Evolutionary conservation across 1,140 invertebrate genomes (phyloP), one percentile per base, ranked within the genome.

Genomic region (Pemphigus obesinymphae): DNA sequence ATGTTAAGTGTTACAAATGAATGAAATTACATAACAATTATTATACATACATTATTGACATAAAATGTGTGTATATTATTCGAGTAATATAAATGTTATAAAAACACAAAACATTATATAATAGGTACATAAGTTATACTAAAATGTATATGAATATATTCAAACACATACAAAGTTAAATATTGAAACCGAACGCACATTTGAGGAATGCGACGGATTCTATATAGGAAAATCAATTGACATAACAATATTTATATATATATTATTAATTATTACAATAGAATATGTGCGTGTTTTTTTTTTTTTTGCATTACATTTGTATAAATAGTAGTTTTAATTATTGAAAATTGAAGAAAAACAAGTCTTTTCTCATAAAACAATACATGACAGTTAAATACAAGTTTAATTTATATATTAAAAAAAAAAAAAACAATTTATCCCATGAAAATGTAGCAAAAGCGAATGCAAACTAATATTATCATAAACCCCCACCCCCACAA

Each of bases 11-110:
- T 70, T 70, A 70, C 23, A 70, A 70, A 45, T 43, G 26, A 70
- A 70, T 70, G n/a, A 26, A 26, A 20, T 70, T 70, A 70, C 23
- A 70, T 43, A 70, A 45, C 13, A 70, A 45, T 68, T 68, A 40
- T 23, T 66, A 37, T 37, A 34, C 2, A 45, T 26, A 68, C 10
- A 68, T 37, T 70, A 13, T 66, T 66, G 29, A 63, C 61, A 63
- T 63, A 63, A 34, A 63, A 63, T 31, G 61, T 31, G 61, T 63
- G 34, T 20, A 63, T 45, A 17, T 70, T 1, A 11, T n/a, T n/a
- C n/a, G n/a, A n/a, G 13, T 20, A 66, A 70, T 45, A 70, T 17
- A 10, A 45, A 45, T 29, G 13, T 70, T 70, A 26, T 29, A 43
- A 1, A 29, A 43, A 29, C 23, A 70, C 23, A 45, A 70, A 43